Base-by-base conservation (phyloP, 1,140 invertebrate species). In the Drosophila albomicans region DNA sequence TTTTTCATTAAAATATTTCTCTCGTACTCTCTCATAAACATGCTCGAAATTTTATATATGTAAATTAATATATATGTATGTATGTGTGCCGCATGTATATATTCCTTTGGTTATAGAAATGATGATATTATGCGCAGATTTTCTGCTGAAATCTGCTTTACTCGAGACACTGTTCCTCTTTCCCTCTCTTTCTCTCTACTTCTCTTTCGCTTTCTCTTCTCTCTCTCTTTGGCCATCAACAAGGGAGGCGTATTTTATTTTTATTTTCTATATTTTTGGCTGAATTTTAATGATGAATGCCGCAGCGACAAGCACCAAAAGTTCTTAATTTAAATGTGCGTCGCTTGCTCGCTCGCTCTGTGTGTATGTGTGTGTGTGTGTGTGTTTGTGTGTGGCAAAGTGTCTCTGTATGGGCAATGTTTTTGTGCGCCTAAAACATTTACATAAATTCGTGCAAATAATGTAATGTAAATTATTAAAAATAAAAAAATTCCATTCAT, bases 271-370 rank as follows among this genome's bases (percentile, higher is more conserved):
- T 65, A 65, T 75, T 71, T 75, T 65, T 45, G 35, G 45, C 46
- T 56, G 74, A 77, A 80, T 84, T 84, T 84, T 78, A 84, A 84
- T 84, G 81, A 84, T 79, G 80, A 77, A 82, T 79, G 65, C 49
- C 45, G 30, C 46, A 38, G 35, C 28, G 57, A 43, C 65, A 58
- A 75, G 56, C 71, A 81, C 25, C 49, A 59, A 75, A 79, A 79
- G 46, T 79, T 75, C 52, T 41, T 16, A 54, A 57, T 65, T 78
- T 76, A 63, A 63, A 63, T 63, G 32, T 51, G 61, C 51, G 11
- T 52, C 49, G 11, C 25, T 32, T 10, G 20, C 20, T 25, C 20
- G 20, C 20, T 20, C 3, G 20, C 43, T 25, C 38, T 59, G 32
- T 57, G 45, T 57, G 35, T 28, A 28, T 52, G 32, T 71, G 8